Percentiles rank a stretch among this genome's conserved stretches.
Evolutionary conservation across 2,113 vertebrate species (phyloP).

Genomic region (Odocoileus virginianus): DNA sequence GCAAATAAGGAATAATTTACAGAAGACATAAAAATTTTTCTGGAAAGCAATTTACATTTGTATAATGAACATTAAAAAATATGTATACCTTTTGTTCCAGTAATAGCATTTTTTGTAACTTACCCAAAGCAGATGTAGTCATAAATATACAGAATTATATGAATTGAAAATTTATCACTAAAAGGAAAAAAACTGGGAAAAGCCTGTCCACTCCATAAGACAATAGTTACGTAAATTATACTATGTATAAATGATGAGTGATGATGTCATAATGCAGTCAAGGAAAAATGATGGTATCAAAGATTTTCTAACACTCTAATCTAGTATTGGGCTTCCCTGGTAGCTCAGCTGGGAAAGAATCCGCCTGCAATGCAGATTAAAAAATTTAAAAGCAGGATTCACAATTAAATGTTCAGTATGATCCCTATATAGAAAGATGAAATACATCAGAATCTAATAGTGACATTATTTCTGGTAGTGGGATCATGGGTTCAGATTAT

Average conservation of each 20-base stretch:
- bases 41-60: constrained; percentile 22
- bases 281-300: background rate
- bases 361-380: accelerated
- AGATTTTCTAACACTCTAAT: background rate
- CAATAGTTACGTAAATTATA: background rate
- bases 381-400: background rate
- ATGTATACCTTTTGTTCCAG: constrained; percentile 24
- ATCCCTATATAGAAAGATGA: background rate
- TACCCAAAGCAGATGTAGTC: constrained; percentile 9
- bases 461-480: background rate
- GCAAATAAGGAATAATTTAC: background rate
- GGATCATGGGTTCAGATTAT: background rate
- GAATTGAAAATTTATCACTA: background rate
- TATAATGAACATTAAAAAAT: constrained; percentile 20
- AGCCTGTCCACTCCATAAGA: background rate
- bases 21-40: background rate
- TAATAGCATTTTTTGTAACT: constrained; percentile 38
- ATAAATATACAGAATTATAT: background rate
- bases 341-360: background rate
- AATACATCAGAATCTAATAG: background rate
- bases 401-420: background rate
- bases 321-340: background rate
- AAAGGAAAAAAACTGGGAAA: background rate
- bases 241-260: background rate
- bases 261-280: background rate